A percentile compares a stretch with the other conserved stretches of the same genome.
Conservation (phyloP, 23 tunicate species). For the Styela plicata region DNA sequence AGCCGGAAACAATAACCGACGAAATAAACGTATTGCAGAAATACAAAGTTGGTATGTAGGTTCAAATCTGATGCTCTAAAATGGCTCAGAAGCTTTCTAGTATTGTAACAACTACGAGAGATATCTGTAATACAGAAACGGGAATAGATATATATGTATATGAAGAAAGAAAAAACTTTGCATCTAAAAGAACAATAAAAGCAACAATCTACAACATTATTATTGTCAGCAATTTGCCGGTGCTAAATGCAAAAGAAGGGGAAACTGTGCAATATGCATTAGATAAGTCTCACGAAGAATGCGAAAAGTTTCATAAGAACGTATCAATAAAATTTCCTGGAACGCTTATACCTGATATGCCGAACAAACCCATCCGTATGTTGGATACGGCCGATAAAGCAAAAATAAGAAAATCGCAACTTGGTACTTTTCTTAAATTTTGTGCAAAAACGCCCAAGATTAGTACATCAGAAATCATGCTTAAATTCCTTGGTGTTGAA, state of each 20-base stretch:
- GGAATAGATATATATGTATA: conserved; percentile 59
- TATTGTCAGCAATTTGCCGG: conserved; percentile 28
- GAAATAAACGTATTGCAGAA: too few relatives aligned
- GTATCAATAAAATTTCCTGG: conserved; percentile 57
- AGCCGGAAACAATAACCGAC: too few relatives aligned
- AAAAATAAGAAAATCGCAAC: conserved; percentile 16
- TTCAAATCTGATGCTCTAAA: too few relatives aligned
- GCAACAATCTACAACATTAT: conserved; percentile 17
- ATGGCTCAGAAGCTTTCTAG: conserved; percentile 18
- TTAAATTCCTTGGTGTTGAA: conserved; percentile 42
- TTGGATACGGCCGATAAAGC: conserved; percentile 27
- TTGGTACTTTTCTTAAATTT: conserved; percentile 56
- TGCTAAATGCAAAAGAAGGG: conserved; percentile 7
- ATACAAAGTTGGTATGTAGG: too few relatives aligned
- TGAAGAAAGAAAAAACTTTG: neutral
- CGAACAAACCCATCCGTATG: conserved; percentile 13
- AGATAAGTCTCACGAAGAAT: conserved; percentile 39
- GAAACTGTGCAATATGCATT: conserved; percentile 40
- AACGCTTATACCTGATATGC: conserved; percentile 49
- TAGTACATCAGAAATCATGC: conserved; percentile 38
- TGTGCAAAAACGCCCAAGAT: conserved; percentile 51
- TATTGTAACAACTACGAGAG: conserved; percentile 32
- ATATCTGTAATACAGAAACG: conserved; percentile 40
- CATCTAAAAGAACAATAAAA: neutral
- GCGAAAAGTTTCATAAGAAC: conserved; percentile 36